Base-by-base conservation (phyloP, 1,140 invertebrate genomes). In the Halyomorpha halys region DNA sequence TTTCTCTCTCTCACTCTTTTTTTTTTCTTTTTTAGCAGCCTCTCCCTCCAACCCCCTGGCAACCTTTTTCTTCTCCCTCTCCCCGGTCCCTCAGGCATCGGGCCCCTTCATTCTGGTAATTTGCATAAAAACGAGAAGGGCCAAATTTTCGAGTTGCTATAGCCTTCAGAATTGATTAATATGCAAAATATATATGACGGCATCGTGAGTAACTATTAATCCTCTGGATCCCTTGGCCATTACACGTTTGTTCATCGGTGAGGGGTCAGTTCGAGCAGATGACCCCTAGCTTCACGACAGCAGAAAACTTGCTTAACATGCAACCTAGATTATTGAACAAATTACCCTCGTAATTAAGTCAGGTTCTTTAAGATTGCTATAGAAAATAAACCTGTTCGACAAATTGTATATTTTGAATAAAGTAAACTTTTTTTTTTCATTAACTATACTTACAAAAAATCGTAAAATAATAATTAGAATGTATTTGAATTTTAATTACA, bases 141-240 rank as follows among this genome's bases (percentile, higher is more conserved):
- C 53, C 53, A 56, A 56, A 56, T 56, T 56, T 56, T 56, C 53
- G 23, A 56, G 53, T 56, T 56, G 18, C 53, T 56, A 56, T 56
- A 56, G 53, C 53, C 53, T 56, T 56, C 53, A 56, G 53, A 56
- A 56, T 56, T 56, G 53, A 56, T 56, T 56, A 56, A 56, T 56
- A 56, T 56, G 53, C 53, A 56, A 56, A 56, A 56, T 56, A 56
- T 56, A 56, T 23, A 56, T 56, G 53, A 56, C 23, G 53, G 53
- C 23, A 5, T 21, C 21, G 19, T 16, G 23, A 14, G 11, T 23
- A 56, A 56, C 53, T 56, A 56, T 56, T 56, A 56, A 56, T 56
- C 53, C 53, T 11, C 53, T 3, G 6, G 18, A 23, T 23, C 53
- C 53, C 23, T 21, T 21, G 9, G 23, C 14, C 23, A 56, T 56